Conservation (phyloP, 2,888 invertebrate species). For the Morpho achilles region DNA sequence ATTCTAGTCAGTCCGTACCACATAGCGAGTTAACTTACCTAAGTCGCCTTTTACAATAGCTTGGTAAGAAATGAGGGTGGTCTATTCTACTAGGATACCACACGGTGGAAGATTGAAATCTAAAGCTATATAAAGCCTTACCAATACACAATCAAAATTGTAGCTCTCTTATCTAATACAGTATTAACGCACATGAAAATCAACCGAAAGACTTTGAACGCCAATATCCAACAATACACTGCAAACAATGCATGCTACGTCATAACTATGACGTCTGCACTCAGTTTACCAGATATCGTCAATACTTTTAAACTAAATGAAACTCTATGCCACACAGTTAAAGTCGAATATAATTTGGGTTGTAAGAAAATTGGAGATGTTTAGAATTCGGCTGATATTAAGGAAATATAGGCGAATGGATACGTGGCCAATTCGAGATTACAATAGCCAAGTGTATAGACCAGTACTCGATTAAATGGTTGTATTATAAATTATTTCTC, state of each 20-base stretch:
- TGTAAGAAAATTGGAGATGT: slow-evolving; percentile 14
- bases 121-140: too few species aligned
- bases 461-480: slow-evolving; percentile 23
- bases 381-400: slow-evolving; percentile 20
- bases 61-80: too few species aligned
- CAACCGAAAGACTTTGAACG: slow-evolving; percentile 25
- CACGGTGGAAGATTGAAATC: too few species aligned
- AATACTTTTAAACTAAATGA: too few species aligned
- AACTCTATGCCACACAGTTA: too few species aligned
- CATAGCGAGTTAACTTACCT: too few species aligned
- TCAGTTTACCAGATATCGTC: slow-evolving; percentile 10
- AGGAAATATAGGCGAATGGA: slow-evolving; percentile 32
- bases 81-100: too few species aligned
- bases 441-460: slow-evolving; percentile 26
- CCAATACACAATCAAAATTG: too few species aligned
- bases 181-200: slow-evolving; percentile 23
- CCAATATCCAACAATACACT: slow-evolving; percentile 28
- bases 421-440: slow-evolving; percentile 29
- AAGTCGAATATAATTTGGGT: background rate
- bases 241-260: slow-evolving; percentile 32
- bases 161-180: slow-evolving; percentile 10
- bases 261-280: slow-evolving; percentile 28
- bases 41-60: too few species aligned
- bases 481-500: slow-evolving; percentile 24
- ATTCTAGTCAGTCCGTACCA: too few species aligned